Conservation (phyloP, 2,113 vertebrate genomes). For the Chionomys nivalis region DNA sequence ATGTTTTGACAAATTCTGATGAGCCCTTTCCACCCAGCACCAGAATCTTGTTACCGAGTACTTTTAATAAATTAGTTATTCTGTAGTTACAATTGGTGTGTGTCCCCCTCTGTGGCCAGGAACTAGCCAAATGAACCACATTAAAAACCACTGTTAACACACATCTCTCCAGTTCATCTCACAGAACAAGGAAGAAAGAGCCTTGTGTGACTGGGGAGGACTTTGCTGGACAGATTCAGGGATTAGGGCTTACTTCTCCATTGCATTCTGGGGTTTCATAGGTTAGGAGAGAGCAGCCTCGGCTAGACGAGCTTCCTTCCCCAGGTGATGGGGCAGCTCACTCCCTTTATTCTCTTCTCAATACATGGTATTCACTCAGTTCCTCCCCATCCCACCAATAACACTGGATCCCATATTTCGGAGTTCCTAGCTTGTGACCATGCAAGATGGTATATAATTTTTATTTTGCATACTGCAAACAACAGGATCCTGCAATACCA, state of each 20-base stretch:
- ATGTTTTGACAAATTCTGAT: background rate
- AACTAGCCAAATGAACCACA: background rate
- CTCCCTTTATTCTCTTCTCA: background rate
- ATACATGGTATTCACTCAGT: background rate
- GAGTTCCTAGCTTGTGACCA: conserved; percentile 55
- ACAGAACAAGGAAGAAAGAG: background rate
- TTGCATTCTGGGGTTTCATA: background rate
- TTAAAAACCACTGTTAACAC: background rate
- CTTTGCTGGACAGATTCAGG: background rate
- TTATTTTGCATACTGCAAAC: conserved; percentile 88
- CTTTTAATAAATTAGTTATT: conserved; percentile 31
- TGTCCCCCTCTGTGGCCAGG: background rate
- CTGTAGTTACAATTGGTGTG: background rate
- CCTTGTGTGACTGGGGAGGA: background rate
- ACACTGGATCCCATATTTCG: background rate
- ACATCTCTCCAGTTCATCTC: background rate
- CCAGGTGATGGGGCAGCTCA: background rate
- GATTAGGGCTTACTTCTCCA: background rate
- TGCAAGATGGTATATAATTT: conserved; percentile 65
- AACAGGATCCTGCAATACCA: conserved; percentile 85
- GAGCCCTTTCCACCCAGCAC: background rate
- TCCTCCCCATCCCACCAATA: background rate
- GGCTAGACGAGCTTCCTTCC: background rate
- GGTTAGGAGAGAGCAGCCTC: background rate
- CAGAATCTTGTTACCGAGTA: background rate